phyloP scores from a whole-genome alignment of 1,140 invertebrate species.

The Drosophila melanica region DNA sequence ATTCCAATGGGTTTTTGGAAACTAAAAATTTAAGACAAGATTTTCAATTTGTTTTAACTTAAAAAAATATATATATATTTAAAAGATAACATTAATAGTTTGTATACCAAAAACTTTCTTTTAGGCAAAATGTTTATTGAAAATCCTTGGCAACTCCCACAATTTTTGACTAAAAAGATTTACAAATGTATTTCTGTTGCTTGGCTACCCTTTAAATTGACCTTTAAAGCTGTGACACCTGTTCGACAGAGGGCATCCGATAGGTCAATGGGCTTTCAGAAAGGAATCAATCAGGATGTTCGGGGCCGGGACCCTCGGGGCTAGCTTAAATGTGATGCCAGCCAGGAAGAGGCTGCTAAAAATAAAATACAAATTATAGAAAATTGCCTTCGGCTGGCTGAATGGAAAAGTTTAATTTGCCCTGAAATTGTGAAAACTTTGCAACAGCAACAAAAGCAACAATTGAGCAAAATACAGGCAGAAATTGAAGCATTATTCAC shows the following conservation, averaged over 20 bases:
- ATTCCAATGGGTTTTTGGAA: no score
- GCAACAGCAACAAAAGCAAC: not conserved
- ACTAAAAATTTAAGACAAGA: no score
- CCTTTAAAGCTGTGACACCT: not conserved
- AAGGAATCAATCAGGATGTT: slow-evolving; percentile 44
- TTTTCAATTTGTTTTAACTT: no score
- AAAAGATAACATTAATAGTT: no score
- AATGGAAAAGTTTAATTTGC: slow-evolving; percentile 49
- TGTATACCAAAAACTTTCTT: no score
- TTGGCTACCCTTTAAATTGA: not conserved
- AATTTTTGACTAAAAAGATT: no score
- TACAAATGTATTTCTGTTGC: not conserved
- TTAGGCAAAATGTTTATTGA: no score
- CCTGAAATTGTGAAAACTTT: slow-evolving; percentile 23
- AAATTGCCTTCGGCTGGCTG: slow-evolving; percentile 16
- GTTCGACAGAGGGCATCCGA: slow-evolving; percentile 10
- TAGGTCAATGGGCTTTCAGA: slow-evolving; percentile 63
- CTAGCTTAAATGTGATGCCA: slow-evolving; percentile 30
- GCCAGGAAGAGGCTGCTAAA: slow-evolving; percentile 41
- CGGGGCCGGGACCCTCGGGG: slow-evolving; percentile 36
- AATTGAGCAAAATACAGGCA: not conserved
- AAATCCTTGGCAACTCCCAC: no score
- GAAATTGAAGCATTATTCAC: slow-evolving; percentile 41
- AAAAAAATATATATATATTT: no score
- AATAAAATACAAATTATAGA: slow-evolving; percentile 63